These are phyloP conservation scores for Anabacerthia variegaticeps DNA, from an alignment of 2,797 vertebrate genomes.

Conservation along the genomic window DNA sequence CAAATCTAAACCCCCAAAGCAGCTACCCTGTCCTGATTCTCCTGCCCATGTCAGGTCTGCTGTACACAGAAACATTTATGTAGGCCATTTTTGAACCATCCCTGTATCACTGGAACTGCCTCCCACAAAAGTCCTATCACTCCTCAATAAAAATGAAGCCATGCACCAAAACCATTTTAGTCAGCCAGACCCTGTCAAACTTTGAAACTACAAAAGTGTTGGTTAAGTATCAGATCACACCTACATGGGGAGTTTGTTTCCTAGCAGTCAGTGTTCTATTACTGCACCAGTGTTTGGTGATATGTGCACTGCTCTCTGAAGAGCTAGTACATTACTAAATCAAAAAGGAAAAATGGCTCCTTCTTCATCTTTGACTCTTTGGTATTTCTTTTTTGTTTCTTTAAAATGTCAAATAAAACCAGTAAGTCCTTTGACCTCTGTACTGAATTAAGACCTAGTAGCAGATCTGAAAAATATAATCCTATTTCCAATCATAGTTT, in stretches of 20 bases:
- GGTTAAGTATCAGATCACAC: background rate
- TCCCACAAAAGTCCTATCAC: rapidly evolving
- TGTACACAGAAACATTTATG: background rate
- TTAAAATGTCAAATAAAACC: background rate
- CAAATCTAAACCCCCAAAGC: background rate
- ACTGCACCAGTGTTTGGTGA: background rate
- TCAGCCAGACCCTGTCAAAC: background rate
- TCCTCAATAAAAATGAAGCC: background rate
- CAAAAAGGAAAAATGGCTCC: background rate
- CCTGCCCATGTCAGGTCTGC: background rate
- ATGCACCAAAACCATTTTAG: background rate
- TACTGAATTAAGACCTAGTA: background rate
- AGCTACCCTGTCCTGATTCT: background rate
- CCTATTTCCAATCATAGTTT: background rate
- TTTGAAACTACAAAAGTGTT: background rate
- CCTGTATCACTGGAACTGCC: background rate
- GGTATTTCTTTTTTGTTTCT: background rate
- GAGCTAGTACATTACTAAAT: background rate
- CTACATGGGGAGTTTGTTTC: background rate
- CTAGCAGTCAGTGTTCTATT: background rate
- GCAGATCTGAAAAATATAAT: background rate
- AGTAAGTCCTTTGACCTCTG: background rate
- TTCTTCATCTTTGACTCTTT: background rate
- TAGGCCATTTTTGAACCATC: background rate
- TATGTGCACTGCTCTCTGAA: background rate